These are phyloP conservation scores for Chironomus tentans DNA, from an alignment of 2,888 invertebrate species.

Conservation along the genomic window DNA sequence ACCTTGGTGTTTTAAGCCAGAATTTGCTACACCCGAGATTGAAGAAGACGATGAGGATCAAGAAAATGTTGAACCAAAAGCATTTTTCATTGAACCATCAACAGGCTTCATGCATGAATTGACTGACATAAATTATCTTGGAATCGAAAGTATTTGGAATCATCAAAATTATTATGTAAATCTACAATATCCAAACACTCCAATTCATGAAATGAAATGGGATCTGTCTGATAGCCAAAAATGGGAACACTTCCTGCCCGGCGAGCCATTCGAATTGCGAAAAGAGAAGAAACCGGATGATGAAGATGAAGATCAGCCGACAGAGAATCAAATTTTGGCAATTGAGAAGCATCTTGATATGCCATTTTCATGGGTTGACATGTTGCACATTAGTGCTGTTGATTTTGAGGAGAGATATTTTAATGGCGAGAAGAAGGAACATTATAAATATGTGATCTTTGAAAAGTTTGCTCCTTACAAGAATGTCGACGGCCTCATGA, in stretches of 20 bases:
- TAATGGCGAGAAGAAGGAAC: constrained; percentile 54
- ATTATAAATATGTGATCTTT: constrained; percentile 64
- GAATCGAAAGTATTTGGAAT: constrained; percentile 80
- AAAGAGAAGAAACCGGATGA: constrained; percentile 42
- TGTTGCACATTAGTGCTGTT: constrained; percentile 49
- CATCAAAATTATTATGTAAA: constrained; percentile 76
- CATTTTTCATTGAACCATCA: constrained; percentile 76
- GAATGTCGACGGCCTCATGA: constrained; percentile 27
- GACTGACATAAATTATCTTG: constrained; percentile 53
- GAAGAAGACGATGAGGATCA: neutral
- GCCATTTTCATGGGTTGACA: constrained; percentile 64
- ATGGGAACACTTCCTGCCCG: constrained; percentile 68
- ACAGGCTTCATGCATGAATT: constrained; percentile 59
- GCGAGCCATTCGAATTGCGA: constrained; percentile 51
- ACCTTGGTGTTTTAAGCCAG: constrained; percentile 36
- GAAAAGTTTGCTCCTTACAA: constrained; percentile 72
- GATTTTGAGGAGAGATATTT: constrained; percentile 65
- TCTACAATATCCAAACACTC: constrained; percentile 48
- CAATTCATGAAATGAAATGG: constrained; percentile 50
- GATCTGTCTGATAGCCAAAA: constrained; percentile 49
- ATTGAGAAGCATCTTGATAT: constrained; percentile 66
- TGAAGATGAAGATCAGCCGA: constrained; percentile 41
- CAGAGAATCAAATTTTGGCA: constrained; percentile 29
- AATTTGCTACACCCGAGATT: neutral
- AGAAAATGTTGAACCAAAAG: constrained; percentile 36